A percentile compares a stretch with the other conserved stretches of the same genome.
phyloP scores from a whole-genome alignment of 53 echinoderm and acorn worm species.

The Pentamera pediparva region DNA sequence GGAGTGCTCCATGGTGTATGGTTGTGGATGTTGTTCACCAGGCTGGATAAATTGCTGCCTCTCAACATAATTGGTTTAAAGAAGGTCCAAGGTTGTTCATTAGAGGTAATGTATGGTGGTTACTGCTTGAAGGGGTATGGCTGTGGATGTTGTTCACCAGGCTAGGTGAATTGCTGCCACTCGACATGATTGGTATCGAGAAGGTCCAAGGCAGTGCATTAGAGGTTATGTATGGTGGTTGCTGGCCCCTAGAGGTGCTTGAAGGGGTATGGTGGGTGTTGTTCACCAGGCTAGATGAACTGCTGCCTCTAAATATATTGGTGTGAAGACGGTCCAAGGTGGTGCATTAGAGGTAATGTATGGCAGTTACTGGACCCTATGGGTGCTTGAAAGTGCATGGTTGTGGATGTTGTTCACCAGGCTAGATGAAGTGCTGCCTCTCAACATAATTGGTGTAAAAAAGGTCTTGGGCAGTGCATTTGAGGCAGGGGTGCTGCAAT shows the following conservation, averaged over 20 bases:
- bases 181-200: constrained; percentile 97
- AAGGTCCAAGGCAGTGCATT: constrained; percentile 90
- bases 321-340: constrained; percentile 93
- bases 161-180: constrained; percentile 79
- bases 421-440: not conserved
- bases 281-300: constrained; percentile 80
- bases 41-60: not conserved
- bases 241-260: too few species aligned
- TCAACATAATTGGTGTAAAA: not conserved
- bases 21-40: too few species aligned
- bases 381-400: too few species aligned
- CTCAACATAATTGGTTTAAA: not conserved
- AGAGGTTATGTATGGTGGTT: constrained; percentile 71
- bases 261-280: too few species aligned
- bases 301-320: constrained; percentile 89
- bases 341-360: constrained; percentile 81
- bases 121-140: too few species aligned
- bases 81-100: too few species aligned
- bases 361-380: too few species aligned
- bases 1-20: too few species aligned
- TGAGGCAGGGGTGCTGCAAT: too few species aligned
- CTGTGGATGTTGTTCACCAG: constrained; percentile 82
- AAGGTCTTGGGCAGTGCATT: too few species aligned
- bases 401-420: too few species aligned
- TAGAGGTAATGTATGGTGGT: too few species aligned